Conservation (phyloP, 2,888 invertebrate species). For the Abrostola triplasia region DNA sequence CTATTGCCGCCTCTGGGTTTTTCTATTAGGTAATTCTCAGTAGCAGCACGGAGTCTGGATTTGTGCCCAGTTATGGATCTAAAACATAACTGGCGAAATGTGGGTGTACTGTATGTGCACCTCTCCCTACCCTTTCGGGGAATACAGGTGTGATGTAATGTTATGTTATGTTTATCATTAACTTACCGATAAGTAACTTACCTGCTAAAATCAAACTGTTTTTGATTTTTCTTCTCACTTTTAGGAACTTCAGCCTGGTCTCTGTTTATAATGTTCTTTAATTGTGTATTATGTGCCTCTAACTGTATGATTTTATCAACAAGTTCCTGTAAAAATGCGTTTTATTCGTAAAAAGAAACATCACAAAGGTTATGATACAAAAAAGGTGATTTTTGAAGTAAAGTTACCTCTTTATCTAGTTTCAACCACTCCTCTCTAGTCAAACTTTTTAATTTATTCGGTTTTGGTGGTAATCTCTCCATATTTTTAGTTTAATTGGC, state of each 20-base stretch:
- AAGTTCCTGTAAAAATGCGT: slow-evolving; percentile 88
- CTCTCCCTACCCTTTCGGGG: too few relatives aligned
- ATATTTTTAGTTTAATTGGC: slow-evolving; percentile 37
- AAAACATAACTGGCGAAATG: too few relatives aligned
- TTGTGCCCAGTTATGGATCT: too few relatives aligned
- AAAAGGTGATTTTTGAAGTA: neutral
- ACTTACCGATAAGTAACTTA: slow-evolving; percentile 60
- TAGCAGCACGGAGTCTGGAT: too few relatives aligned
- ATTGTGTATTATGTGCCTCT: slow-evolving; percentile 93
- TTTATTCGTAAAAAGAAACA: slow-evolving; percentile 6
- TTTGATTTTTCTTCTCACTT: slow-evolving; percentile 61
- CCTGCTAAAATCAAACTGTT: slow-evolving; percentile 90
- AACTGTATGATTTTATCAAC: slow-evolving; percentile 91
- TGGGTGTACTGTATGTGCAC: too few relatives aligned
- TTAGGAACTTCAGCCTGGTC: slow-evolving; percentile 67
- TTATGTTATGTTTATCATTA: too few relatives aligned
- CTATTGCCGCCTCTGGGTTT: too few relatives aligned
- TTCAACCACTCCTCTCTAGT: slow-evolving; percentile 68
- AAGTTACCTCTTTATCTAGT: slow-evolving; percentile 74
- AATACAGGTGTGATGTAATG: too few relatives aligned
- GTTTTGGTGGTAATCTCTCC: slow-evolving; percentile 68
- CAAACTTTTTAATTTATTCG: slow-evolving; percentile 60
- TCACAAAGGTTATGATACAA: slow-evolving; percentile 51
- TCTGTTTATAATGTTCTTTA: slow-evolving; percentile 91
- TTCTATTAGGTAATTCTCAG: too few relatives aligned